phyloP scores from a whole-genome alignment of 2,113 vertebrate species.

The Pluvialis apricaria region DNA sequence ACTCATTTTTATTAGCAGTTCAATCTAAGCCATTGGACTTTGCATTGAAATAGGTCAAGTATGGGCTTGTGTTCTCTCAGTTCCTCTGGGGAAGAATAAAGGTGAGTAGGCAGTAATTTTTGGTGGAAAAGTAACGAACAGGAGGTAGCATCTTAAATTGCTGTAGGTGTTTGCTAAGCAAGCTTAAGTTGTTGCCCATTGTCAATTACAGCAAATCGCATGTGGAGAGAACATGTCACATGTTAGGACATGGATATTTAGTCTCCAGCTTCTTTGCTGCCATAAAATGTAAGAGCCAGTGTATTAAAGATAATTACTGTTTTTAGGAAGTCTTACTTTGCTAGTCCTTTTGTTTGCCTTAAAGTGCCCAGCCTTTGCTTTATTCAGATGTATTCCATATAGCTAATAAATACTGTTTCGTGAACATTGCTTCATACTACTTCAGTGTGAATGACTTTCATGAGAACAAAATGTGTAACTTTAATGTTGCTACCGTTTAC shows the following conservation, averaged over 20 bases:
- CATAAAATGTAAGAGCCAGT: not conserved
- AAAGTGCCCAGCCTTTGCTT: not conserved
- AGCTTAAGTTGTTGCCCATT: not conserved
- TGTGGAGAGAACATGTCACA: not conserved
- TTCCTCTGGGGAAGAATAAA: not conserved
- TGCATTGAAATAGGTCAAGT: not conserved
- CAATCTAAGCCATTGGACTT: not conserved
- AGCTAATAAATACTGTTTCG: not conserved
- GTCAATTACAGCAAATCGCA: not conserved
- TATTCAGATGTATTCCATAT: not conserved
- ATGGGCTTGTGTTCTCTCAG: not conserved
- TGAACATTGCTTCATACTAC: not conserved
- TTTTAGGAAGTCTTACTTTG: not conserved
- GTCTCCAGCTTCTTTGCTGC: not conserved
- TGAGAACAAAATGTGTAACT: not conserved
- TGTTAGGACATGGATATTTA: not conserved
- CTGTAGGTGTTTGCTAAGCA: not conserved
- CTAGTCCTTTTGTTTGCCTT: not conserved
- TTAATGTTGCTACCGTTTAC: not conserved
- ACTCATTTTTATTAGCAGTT: not conserved
- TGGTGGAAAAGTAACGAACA: not conserved
- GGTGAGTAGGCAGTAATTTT: not conserved
- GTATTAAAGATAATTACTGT: not conserved
- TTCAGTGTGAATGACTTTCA: not conserved
- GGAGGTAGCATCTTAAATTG: not conserved